Base-by-base conservation (phyloP, 2,113 vertebrate genomes). In the Passerina amoena region DNA sequence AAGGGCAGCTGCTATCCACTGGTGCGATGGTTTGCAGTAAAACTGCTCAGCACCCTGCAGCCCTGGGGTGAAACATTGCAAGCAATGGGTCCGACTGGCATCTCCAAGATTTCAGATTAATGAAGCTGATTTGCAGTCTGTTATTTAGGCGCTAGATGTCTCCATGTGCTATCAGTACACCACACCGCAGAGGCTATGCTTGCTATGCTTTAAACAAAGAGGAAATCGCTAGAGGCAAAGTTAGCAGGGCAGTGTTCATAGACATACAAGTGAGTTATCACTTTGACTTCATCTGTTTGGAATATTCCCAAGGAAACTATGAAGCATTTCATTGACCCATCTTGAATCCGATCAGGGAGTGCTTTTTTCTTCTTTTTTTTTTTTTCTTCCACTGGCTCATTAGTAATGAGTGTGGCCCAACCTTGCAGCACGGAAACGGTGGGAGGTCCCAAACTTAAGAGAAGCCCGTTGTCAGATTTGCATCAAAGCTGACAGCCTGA, bases 141-240 rank as follows among this genome's bases (percentile, higher is more conserved):
- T 60, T 48, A 11, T 25, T 85, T 22, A 59, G 94, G 73, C 94
- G 37, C 95, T 96, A 96, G 95, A 68, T 96, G 96, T 94, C 95
- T 77, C 92, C 44, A 8, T 61, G 12, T 11, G 30, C 92, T 90
- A 27, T 19, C 28, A 35, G 79, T 59, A 50, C 24, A 50, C 47
- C 50, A 68, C 38, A 35, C 15, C 37, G 38, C 27, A 12, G 30
- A 5, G 28, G 33, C 53, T 51, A 1, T 9, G 40, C 65, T 51
- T 40, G 22, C 40, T 27, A 12, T 44, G 38, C 48, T 64, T n/a
- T 80, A 86, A 94, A 93, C 93, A 90, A 96, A 95, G 94, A 69
- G 28, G 72, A 94, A 92, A 45, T 83, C 11, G 9, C 78, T 73
- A 14, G 70, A 96, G 83, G 45, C 69, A 4, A 82, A 90, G 63